Percentiles rank a stretch among this genome's conserved stretches.
Conservation (phyloP, 2,888 invertebrate species). For the Phragmatobia fuliginosa region DNA sequence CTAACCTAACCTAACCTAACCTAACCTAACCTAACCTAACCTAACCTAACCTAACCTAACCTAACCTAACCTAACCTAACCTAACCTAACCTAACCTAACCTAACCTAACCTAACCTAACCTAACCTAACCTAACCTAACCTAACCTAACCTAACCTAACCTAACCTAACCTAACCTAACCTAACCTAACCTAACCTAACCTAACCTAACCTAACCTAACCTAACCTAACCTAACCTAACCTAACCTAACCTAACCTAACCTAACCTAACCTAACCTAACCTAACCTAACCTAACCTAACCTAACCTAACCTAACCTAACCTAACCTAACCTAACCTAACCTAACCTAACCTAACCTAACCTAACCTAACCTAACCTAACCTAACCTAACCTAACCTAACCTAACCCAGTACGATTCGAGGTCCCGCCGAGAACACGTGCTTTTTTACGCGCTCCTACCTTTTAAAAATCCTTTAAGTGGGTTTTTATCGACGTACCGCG, state of each 20-base stretch:
- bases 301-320: too few relatives aligned
- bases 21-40: conserved; percentile 29
- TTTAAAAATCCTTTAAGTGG: too few relatives aligned
- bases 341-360: too few relatives aligned
- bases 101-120: conserved; percentile 42
- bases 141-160: conserved; percentile 34
- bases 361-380: too few relatives aligned
- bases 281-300: too few relatives aligned
- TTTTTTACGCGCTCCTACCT: too few relatives aligned
- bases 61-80: conserved; percentile 34
- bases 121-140: conserved; percentile 39
- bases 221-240: conserved; percentile 28
- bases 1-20: conserved; percentile 27
- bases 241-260: conserved; percentile 24
- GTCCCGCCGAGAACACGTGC: too few relatives aligned
- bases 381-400: too few relatives aligned
- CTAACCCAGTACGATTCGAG: too few relatives aligned
- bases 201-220: conserved; percentile 34
- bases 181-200: conserved; percentile 31
- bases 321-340: too few relatives aligned
- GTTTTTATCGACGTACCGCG: too few relatives aligned
- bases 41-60: conserved; percentile 36
- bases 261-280: too few relatives aligned
- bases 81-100: conserved; percentile 41
- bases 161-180: conserved; percentile 38